A percentile compares a stretch with the other conserved stretches of the same genome.
Evolutionary conservation across 1,140 invertebrate genomes (phyloP).

Genomic region (Pogonomyrmex barbatus): DNA sequence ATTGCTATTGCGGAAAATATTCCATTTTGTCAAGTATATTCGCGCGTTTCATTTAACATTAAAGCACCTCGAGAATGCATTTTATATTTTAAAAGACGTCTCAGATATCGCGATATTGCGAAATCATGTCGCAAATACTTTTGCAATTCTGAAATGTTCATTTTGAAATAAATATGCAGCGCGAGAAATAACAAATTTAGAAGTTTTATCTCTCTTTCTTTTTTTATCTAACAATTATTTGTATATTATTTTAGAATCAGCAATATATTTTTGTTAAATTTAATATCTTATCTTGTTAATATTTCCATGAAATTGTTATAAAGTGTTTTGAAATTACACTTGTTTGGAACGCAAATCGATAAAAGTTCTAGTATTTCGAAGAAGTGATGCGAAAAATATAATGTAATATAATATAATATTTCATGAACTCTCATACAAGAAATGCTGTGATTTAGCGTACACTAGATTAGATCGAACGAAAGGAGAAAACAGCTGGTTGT

Average conservation of each 20-base stretch:
- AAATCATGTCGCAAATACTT: not conserved
- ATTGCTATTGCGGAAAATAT: not conserved
- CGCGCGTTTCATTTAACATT: not conserved
- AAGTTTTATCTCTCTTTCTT: not conserved
- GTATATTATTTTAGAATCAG: not conserved
- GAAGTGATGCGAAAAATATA: not conserved
- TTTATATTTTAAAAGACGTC: not conserved
- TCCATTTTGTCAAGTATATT: not conserved
- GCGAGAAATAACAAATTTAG: not conserved
- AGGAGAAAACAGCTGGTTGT: not conserved
- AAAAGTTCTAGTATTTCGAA: not conserved
- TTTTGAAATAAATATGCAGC: not conserved
- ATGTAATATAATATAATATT: not conserved
- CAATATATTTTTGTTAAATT: not conserved
- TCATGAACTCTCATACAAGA: not conserved
- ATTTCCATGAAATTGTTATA: not conserved
- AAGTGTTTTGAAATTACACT: not conserved
- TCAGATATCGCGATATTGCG: not conserved
- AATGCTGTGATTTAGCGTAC: not conserved
- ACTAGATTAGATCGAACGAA: conserved; percentile 36
- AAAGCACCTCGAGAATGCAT: not conserved
- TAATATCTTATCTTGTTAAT: not conserved
- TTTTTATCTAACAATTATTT: not conserved
- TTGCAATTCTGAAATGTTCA: not conserved
- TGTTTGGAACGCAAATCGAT: not conserved